Evolutionary conservation across 2,113 vertebrate genomes (phyloP).

Genomic region (Melanotaenia duboulayi): DNA sequence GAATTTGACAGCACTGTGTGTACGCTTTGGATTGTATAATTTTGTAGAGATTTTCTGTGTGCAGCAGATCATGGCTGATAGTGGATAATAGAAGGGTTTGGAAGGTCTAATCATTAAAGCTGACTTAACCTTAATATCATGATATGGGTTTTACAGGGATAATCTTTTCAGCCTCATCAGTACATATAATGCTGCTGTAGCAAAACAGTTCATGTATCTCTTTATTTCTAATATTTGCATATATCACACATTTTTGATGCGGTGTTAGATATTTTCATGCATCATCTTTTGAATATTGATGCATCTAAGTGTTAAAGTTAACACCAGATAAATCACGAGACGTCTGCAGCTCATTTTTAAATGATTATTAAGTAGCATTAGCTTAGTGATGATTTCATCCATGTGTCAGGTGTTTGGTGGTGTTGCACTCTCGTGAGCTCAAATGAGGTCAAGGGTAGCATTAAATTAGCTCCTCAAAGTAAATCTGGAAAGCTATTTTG

Average conservation of each 20-base stretch:
- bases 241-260: background rate
- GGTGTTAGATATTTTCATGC: background rate
- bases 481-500: constrained; percentile 14
- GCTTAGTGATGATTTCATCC: constrained; percentile 20
- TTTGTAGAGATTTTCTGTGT: constrained; percentile 58
- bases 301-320: constrained; percentile 12
- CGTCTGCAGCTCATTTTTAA: constrained; percentile 14
- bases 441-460: background rate
- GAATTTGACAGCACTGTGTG: constrained; percentile 12
- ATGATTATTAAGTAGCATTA: background rate
- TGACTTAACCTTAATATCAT: constrained; percentile 75
- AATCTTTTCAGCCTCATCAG: constrained; percentile 46
- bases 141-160: constrained; percentile 55
- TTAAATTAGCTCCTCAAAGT: background rate
- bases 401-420: background rate
- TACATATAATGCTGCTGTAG: constrained; percentile 8
- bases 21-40: constrained; percentile 31
- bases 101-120: constrained; percentile 60
- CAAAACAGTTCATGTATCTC: too few species aligned
- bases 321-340: constrained; percentile 7
- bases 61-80: constrained; percentile 59
- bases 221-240: too few species aligned
- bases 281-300: background rate
- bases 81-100: constrained; percentile 61
- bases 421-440: background rate